Evolutionary conservation across 1,140 invertebrate species (phyloP).

Genomic region (Pinna nobilis): DNA sequence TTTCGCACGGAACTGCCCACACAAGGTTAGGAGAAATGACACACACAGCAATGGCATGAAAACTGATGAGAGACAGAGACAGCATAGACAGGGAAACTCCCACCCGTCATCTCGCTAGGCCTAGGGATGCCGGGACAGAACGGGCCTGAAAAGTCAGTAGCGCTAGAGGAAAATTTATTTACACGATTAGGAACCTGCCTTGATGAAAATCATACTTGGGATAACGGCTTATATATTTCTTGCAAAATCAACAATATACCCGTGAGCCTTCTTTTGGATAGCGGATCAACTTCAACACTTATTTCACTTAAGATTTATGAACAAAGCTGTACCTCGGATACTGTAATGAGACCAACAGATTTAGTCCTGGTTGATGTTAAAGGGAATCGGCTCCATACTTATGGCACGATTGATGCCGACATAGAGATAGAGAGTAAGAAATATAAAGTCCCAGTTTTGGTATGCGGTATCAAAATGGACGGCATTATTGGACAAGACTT

Average conservation of each 20-base stretch:
- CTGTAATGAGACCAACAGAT: background rate
- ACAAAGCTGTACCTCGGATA: background rate
- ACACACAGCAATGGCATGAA: no score
- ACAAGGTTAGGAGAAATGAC: background rate
- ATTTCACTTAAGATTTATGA: background rate
- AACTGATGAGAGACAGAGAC: background rate
- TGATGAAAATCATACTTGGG: background rate
- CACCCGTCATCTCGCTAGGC: constrained; percentile 21
- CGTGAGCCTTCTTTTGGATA: background rate
- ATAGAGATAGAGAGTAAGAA: background rate
- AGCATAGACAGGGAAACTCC: constrained; percentile 20
- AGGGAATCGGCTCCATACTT: background rate
- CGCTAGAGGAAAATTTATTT: background rate
- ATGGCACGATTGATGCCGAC: background rate
- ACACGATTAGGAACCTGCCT: background rate
- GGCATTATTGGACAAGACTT: constrained; percentile 8
- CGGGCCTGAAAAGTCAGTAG: background rate
- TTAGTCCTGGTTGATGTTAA: background rate
- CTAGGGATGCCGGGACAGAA: constrained; percentile 5
- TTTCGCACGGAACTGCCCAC: background rate
- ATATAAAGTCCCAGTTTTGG: background rate
- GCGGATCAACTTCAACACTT: constrained; percentile 18
- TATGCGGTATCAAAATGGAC: background rate
- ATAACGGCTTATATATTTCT: constrained; percentile 16
- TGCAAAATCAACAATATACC: background rate